Evolutionary conservation across 2,888 invertebrate species (phyloP).

Genomic region (Sisyra terminalis): DNA sequence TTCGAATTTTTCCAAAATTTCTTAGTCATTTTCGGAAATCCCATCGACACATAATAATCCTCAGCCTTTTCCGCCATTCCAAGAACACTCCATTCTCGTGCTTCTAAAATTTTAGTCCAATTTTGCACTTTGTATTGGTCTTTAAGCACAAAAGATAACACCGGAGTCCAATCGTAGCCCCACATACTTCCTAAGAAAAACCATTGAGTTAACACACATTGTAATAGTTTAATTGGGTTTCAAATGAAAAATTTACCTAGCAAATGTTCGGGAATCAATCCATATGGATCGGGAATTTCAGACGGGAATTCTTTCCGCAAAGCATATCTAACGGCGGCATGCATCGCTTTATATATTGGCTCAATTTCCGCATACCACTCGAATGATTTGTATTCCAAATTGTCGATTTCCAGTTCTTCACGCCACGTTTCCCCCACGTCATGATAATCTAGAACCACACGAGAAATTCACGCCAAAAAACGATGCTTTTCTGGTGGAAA

Average conservation of each 20-base stretch:
- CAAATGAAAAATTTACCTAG: slow-evolving; percentile 30
- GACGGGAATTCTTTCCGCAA: slow-evolving; percentile 38
- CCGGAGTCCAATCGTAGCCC: slow-evolving; percentile 50
- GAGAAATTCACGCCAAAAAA: slow-evolving; percentile 5
- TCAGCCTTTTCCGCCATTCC: slow-evolving; percentile 35
- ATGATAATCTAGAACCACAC: slow-evolving; percentile 33
- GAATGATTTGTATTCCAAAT: slow-evolving; percentile 33
- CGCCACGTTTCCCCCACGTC: slow-evolving; percentile 49
- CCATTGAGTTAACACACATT: not conserved
- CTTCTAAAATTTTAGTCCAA: slow-evolving; percentile 41
- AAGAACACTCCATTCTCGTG: not conserved
- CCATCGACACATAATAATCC: slow-evolving; percentile 49
- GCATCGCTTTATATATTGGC: slow-evolving; percentile 50
- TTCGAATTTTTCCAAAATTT: slow-evolving; percentile 45
- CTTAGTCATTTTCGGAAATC: slow-evolving; percentile 39
- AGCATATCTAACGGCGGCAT: slow-evolving; percentile 51
- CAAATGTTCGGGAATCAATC: slow-evolving; percentile 51
- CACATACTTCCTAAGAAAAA: slow-evolving; percentile 41
- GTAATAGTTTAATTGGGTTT: not conserved
- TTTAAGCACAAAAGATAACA: slow-evolving; percentile 35
- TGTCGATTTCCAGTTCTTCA: slow-evolving; percentile 41
- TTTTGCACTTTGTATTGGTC: slow-evolving; percentile 30
- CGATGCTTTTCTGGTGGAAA: not conserved
- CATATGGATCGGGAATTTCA: slow-evolving; percentile 29
- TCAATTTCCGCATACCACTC: slow-evolving; percentile 36